Evolutionary conservation across 2,797 vertebrate species (phyloP).

Genomic region (Galagoides demidoff): DNA sequence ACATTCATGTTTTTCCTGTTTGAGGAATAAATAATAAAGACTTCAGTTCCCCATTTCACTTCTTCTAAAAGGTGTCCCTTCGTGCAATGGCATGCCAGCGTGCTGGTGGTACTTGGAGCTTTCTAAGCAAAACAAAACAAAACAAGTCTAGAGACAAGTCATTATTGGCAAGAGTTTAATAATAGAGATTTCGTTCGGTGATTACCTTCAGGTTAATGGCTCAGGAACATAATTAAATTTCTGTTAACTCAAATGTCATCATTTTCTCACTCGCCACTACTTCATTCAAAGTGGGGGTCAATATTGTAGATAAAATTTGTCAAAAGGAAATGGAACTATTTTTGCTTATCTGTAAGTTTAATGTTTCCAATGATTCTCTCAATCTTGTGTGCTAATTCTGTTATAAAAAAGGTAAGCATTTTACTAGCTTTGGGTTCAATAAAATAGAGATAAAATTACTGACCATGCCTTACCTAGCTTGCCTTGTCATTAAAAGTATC

Average conservation of each 20-base stretch:
- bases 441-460: constrained; percentile 11
- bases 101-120: neutral
- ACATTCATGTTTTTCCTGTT: neutral
- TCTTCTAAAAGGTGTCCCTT: neutral
- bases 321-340: neutral
- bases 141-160: neutral
- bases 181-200: neutral
- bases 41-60: neutral
- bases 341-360: neutral
- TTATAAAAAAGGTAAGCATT: constrained; percentile 41
- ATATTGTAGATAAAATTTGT: neutral
- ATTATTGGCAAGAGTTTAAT: neutral
- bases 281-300: neutral
- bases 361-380: neutral
- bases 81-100: neutral
- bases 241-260: neutral
- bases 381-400: neutral
- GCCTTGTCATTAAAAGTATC: neutral
- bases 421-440: neutral
- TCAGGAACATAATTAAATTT: neutral
- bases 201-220: neutral
- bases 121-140: neutral
- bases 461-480: no score
- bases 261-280: neutral
- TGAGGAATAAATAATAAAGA: neutral